Evolutionary conservation across 2,888 invertebrate species (phyloP).

Genomic region (Tyria jacobaeae): DNA sequence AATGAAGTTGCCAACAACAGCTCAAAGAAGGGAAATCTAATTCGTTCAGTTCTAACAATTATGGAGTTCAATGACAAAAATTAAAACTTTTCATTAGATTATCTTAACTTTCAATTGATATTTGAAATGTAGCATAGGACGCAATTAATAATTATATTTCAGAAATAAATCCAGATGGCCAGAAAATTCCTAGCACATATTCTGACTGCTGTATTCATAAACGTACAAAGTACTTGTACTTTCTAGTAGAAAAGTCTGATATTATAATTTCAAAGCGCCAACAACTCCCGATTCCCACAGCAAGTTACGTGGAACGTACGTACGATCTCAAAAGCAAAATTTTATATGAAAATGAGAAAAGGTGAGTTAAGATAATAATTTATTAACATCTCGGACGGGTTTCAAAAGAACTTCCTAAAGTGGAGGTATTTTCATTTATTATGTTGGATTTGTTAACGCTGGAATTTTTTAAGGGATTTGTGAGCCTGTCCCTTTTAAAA

Average conservation of each 20-base stretch:
- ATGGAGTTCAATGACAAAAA: too few species aligned
- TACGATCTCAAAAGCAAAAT: conserved; percentile 39
- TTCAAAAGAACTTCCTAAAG: conserved; percentile 17
- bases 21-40: too few species aligned
- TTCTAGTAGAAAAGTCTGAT: conserved; percentile 38
- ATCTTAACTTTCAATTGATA: too few species aligned
- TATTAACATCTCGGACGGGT: conserved; percentile 26
- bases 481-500: background rate
- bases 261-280: conserved; percentile 51
- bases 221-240: conserved; percentile 26
- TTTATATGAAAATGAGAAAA: conserved; percentile 33
- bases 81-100: too few species aligned
- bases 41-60: too few species aligned
- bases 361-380: conserved; percentile 45
- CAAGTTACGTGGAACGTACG: conserved; percentile 31
- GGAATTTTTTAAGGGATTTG: background rate
- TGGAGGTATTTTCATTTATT: conserved; percentile 7
- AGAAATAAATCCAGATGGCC: background rate
- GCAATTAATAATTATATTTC: too few species aligned
- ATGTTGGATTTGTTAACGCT: conserved; percentile 2
- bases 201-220: conserved; percentile 19
- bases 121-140: too few species aligned
- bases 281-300: conserved; percentile 31
- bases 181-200: conserved; percentile 14
- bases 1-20: too few species aligned